Evolutionary conservation across 2,113 vertebrate genomes (phyloP).

Genomic region (Hydrochoerus hydrochaeris): DNA sequence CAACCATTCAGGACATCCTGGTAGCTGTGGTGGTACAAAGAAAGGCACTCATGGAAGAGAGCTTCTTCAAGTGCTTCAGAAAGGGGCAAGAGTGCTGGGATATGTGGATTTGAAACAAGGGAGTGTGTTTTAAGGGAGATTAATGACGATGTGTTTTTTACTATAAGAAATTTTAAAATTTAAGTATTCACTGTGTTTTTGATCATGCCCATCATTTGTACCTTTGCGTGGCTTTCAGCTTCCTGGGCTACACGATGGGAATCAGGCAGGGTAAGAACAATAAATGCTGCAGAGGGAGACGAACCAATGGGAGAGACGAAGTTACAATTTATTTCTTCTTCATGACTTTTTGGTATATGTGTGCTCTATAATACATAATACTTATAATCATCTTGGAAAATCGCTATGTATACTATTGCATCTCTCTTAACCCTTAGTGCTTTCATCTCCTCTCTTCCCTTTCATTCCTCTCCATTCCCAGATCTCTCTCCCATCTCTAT

Average conservation of each 20-base stretch:
- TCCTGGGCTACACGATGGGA: background rate
- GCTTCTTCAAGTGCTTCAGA: background rate
- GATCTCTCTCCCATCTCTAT: background rate
- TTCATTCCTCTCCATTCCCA: background rate
- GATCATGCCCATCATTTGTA: background rate
- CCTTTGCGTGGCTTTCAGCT: background rate
- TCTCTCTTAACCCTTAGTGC: background rate
- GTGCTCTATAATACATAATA: background rate
- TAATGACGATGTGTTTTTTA: background rate
- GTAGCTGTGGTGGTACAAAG: background rate
- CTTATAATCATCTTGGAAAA: background rate
- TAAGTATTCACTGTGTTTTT: background rate
- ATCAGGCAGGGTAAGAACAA: background rate
- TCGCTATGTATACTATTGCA: background rate
- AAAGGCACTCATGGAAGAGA: background rate
- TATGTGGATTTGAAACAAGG: background rate
- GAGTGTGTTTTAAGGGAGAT: background rate
- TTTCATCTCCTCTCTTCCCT: background rate
- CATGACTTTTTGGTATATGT: background rate
- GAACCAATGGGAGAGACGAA: background rate
- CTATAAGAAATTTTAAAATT: background rate
- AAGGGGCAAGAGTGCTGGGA: background rate
- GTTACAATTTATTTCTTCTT: background rate
- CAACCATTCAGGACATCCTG: background rate
- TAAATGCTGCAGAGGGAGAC: no score